These are phyloP conservation scores for Trididemnum nubilum DNA, from an alignment of 23 tunicate genomes.

Conservation along the genomic window DNA sequence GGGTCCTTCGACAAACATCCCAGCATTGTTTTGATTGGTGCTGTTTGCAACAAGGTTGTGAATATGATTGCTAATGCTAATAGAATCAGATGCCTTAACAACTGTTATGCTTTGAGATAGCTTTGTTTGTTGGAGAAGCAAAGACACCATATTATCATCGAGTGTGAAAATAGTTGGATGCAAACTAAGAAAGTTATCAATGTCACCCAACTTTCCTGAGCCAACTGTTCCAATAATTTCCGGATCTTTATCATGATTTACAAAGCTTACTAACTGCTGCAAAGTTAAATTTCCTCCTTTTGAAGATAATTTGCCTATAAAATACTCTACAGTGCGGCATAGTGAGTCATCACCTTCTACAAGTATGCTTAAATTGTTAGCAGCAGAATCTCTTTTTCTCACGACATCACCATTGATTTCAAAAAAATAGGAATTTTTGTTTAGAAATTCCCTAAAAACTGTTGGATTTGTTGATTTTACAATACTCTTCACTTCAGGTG, in stretches of 20 bases:
- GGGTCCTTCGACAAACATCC: too few relatives aligned
- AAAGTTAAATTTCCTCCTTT: background rate
- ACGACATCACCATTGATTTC: background rate
- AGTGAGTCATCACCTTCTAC: conserved; percentile 9
- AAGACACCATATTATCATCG: background rate
- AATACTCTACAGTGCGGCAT: background rate
- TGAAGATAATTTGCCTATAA: background rate
- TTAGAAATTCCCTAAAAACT: conserved; percentile 3
- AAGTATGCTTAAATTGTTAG: background rate
- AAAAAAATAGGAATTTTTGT: conserved; percentile 5
- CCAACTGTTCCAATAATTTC: conserved; percentile 29
- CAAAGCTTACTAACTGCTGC: conserved; percentile 4
- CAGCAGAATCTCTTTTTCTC: background rate
- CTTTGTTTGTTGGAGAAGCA: background rate
- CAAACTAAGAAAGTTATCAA: background rate
- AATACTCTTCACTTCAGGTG: background rate
- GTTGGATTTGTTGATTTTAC: conserved; percentile 21
- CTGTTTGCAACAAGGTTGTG: too few relatives aligned
- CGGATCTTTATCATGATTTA: background rate
- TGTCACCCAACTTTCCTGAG: background rate
- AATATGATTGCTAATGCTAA: too few relatives aligned
- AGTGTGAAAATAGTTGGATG: conserved; percentile 8
- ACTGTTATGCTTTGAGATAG: too few relatives aligned
- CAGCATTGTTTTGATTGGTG: too few relatives aligned
- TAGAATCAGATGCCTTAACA: too few relatives aligned